Evolutionary conservation across 2,113 vertebrate genomes (phyloP).

Genomic region (Uria lomvia): DNA sequence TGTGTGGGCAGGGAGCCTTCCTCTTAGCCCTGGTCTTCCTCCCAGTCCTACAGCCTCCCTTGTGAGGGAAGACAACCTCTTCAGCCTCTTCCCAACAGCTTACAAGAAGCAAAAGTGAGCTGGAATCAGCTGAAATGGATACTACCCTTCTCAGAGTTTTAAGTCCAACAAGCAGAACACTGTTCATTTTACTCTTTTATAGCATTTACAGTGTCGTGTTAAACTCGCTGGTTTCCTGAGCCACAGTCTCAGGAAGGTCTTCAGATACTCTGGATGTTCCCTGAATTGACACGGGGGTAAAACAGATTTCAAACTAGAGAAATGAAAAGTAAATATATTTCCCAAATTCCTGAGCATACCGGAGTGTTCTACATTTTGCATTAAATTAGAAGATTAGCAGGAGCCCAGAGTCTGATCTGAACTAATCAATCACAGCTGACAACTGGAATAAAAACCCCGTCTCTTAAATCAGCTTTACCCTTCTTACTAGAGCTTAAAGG

Average conservation of each 20-base stretch:
- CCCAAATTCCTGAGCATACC: background rate
- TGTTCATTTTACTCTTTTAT: background rate
- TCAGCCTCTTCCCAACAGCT: background rate
- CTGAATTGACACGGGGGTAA: background rate
- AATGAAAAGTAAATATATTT: background rate
- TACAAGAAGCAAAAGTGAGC: background rate
- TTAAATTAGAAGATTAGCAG: background rate
- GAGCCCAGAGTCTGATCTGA: background rate
- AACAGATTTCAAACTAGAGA: background rate
- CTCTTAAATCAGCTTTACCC: background rate
- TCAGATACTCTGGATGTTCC: background rate
- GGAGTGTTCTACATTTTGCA: background rate
- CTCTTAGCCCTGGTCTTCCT: background rate
- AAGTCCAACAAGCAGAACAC: background rate
- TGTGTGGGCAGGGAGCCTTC: background rate
- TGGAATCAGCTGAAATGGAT: background rate
- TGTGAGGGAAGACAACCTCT: background rate
- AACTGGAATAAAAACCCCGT: background rate
- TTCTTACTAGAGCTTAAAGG: background rate
- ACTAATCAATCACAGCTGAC: background rate
- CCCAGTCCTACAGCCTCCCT: background rate
- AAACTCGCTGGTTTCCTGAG: background rate
- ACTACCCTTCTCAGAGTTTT: background rate
- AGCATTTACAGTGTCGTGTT: rapidly evolving
- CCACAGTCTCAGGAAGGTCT: background rate